phyloP scores from a whole-genome alignment of 92 coral and sea anemone species.

The Parazoanthus darwini region DNA sequence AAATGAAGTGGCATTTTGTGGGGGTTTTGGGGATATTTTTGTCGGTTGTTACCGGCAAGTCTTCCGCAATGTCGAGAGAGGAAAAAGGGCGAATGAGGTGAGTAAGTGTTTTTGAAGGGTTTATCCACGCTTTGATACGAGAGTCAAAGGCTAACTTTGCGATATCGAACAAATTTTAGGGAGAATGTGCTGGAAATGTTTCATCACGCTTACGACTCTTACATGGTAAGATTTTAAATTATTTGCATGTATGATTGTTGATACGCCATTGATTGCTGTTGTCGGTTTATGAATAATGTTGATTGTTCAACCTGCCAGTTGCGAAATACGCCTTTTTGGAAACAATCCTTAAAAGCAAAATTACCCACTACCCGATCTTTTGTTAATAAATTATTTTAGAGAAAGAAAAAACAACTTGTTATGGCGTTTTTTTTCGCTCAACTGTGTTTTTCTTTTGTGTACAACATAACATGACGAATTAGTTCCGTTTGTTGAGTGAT shows the following conservation, averaged over 20 bases:
- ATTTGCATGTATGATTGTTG: background rate
- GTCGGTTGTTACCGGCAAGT: slow-evolving; percentile 48
- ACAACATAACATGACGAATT: background rate
- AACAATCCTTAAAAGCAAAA: background rate
- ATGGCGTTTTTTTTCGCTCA: background rate
- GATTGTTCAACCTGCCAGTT: background rate
- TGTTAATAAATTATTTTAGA: background rate
- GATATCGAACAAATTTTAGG: slow-evolving; percentile 51
- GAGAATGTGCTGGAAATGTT: slow-evolving; percentile 93
- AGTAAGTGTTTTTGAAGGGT: slow-evolving; percentile 9
- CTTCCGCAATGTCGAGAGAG: slow-evolving; percentile 82
- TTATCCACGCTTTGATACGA: background rate
- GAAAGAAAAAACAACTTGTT: background rate
- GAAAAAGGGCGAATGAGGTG: slow-evolving; percentile 80
- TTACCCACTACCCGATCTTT: background rate
- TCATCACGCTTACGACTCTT: slow-evolving; percentile 93
- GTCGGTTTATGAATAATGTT: background rate
- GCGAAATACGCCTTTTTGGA: slow-evolving; percentile 8
- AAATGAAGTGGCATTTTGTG: slow-evolving; percentile 49
- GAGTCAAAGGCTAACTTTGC: background rate
- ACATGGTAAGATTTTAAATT: slow-evolving; percentile 78
- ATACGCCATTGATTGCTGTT: background rate
- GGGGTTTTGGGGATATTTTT: slow-evolving; percentile 24
- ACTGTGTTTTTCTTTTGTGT: background rate
- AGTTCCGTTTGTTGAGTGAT: background rate